Base-by-base conservation (phyloP, 2,888 invertebrate genomes). In the Balanococcus diminutus region DNA sequence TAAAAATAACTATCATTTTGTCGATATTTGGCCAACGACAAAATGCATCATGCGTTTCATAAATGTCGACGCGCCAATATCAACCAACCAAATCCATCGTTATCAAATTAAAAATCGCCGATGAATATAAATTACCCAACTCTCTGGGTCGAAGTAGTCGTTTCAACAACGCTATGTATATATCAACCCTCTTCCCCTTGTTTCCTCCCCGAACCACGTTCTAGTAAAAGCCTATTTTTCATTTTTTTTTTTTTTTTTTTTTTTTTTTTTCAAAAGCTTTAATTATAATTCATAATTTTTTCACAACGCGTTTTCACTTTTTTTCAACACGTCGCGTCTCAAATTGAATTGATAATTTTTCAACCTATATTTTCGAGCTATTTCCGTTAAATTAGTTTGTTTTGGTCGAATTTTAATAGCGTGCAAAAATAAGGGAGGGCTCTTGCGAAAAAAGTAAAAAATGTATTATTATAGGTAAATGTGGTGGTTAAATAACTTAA, bases 41-140 rank as follows among this genome's bases (percentile, higher is more conserved):
- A 67, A 67, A 67, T 67, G 61, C 61, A 67, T 67, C 61, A n/a
- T 67, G 28, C 14, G 61, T 67, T 67, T 28, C 25, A 28, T 67
- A 67, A 67, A 67, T 11, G 28, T 28, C 61, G 28, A 67, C 61
- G 19, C n/a, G 51, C 51, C 51, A 9, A 19, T 51, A 51, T 9
- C 51, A 19, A 9, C 14, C 42, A 3, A 16, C n/a, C 11, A 51
- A 67, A 67, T 67, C 61, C 61, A 36, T 36, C 36, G 25, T 67
- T 67, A 67, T 67, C 61, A 67, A 67, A 67, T 67, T 67, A 67
- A 67, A 67, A 67, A 67, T 67, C 61, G 14, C 61, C 61, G 9
- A 51, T 14, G 61, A 67, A 67, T 67, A 67, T 67, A 67, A 67
- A 67, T 67, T 67, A 67, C 28, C 11, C 61, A 2, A 11, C 11